These are phyloP conservation scores for Miniopterus natalensis DNA, from an alignment of 2,113 vertebrate species.

Conservation along the genomic window DNA sequence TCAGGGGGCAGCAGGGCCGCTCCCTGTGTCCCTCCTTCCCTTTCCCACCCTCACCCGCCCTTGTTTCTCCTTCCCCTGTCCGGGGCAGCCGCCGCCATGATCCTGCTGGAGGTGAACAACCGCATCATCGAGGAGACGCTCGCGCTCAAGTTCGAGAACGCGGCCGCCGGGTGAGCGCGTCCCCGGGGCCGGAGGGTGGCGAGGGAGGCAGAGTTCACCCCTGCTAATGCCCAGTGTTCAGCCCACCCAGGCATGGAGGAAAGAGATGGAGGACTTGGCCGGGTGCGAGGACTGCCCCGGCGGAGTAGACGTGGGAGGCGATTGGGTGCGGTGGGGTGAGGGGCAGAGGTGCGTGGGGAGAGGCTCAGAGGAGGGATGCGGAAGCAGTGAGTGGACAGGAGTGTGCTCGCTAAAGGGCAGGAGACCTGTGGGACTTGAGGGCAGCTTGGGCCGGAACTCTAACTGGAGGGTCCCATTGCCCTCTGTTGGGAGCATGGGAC, in stretches of 20 bases:
- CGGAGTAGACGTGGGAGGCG: conserved; percentile 54
- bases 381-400: conserved; percentile 70
- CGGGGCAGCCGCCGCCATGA: conserved; percentile 91
- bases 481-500: neutral
- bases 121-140: conserved; percentile 98
- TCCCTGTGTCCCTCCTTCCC: conserved; percentile 67
- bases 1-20: conserved; percentile 77
- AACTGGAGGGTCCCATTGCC: neutral
- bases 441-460: neutral
- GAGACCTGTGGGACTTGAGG: conserved; percentile 64
- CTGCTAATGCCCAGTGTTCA: neutral
- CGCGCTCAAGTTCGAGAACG: conserved; percentile 96
- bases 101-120: conserved; percentile 99
- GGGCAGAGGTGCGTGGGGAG: conserved; percentile 73
- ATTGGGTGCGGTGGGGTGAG: conserved; percentile 67
- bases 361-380: conserved; percentile 68
- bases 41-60: conserved; percentile 78
- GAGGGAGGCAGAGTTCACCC: conserved; percentile 30
- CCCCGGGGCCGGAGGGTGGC: neutral
- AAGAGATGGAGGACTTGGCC: neutral
- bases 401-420: conserved; percentile 41
- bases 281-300: neutral
- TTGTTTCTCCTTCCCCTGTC: conserved; percentile 81
- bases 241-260: neutral
- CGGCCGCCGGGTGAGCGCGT: conserved; percentile 94